Conservation (phyloP, 2,888 invertebrate genomes). For the Adela reaumurella region DNA sequence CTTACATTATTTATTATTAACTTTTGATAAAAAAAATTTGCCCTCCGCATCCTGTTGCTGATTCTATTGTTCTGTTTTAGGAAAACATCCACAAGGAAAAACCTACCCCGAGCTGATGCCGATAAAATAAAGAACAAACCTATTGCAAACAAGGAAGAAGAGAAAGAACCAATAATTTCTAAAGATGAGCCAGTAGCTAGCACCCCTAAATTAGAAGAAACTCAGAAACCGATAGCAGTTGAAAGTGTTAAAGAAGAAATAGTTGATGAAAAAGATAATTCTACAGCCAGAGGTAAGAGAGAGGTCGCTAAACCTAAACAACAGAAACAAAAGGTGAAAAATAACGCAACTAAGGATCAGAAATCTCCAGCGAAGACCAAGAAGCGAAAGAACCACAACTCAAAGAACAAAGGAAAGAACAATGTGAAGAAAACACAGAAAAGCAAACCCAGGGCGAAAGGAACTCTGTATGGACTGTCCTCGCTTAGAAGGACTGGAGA, state of each 20-base stretch:
- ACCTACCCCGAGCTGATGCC: constrained; percentile 26
- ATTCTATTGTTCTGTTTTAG: too few species aligned
- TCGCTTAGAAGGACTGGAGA: constrained; percentile 76
- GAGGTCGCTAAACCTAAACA: constrained; percentile 1
- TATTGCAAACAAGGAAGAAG: constrained; percentile 13
- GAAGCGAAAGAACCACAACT: constrained; percentile 22
- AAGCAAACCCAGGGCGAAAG: constrained; percentile 64
- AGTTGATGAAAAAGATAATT: neutral
- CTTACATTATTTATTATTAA: too few species aligned
- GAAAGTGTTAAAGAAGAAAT: constrained; percentile 21
- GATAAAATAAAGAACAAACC: constrained; percentile 21
- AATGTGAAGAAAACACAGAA: constrained; percentile 41
- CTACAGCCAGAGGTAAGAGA: neutral
- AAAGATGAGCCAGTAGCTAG: too few species aligned
- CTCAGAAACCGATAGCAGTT: constrained; percentile 4
- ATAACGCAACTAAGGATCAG: constrained; percentile 17
- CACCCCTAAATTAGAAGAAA: constrained; percentile 2
- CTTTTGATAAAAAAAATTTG: too few species aligned
- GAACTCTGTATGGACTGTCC: constrained; percentile 76
- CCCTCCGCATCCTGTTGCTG: too few species aligned
- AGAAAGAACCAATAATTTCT: constrained; percentile 18
- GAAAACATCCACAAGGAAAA: constrained; percentile 37
- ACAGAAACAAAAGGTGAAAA: constrained; percentile 14
- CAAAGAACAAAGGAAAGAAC: constrained; percentile 18
- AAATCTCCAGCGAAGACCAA: constrained; percentile 34